Evolutionary conservation across 2,113 vertebrate genomes (phyloP), one percentile per base, ranked within the genome.

Genomic region (Perccottus glenii): DNA sequence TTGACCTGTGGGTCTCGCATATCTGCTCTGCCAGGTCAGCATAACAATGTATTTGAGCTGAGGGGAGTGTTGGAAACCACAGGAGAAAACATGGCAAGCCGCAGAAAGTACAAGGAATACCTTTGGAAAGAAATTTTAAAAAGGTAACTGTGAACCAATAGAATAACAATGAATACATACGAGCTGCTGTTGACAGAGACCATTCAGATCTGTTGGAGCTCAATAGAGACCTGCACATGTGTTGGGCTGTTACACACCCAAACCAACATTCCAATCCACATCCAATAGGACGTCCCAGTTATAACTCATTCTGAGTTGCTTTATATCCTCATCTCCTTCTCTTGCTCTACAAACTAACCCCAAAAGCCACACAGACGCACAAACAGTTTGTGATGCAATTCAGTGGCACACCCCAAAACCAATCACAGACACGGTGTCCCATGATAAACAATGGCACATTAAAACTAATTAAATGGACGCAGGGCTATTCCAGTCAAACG

Each of bases 341-440:
- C 50, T 66, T 75, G 75, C 73, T 70, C 47, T 73, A 83, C 60
- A 73, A 63, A 73, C 65, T 67, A 77, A 83, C 73, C 77, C 70
- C 75, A 67, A 77, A 82, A 88, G 56, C 75, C 82, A 63, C 75
- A 78, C 27, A 60, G 76, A 80, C 66, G 59, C 80, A 78, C 73
- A 87, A 77, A 90, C 81, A 87, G 64, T 63, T 49, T 63, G 32
- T 82, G 82, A 87, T 71, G 84, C 64, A 88, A 81, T 70, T 43
- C 40, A 8, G 59, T 67, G 73, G 86, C 75, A 84, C 63, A 36
- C 75, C 68, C 58, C 46, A 64, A 42, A 76, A 40, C 64, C 10
- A 0, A 69, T 49, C 50, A 43, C 70, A 70, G 77, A 81, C 52
- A 38, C 63, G 5, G 45, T 48, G 60, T 67, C 73, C 73, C 43